Percentiles rank a stretch among this genome's conserved stretches.
Evolutionary conservation across 2,888 invertebrate species (phyloP).

Genomic region (Strigamia maritima): DNA sequence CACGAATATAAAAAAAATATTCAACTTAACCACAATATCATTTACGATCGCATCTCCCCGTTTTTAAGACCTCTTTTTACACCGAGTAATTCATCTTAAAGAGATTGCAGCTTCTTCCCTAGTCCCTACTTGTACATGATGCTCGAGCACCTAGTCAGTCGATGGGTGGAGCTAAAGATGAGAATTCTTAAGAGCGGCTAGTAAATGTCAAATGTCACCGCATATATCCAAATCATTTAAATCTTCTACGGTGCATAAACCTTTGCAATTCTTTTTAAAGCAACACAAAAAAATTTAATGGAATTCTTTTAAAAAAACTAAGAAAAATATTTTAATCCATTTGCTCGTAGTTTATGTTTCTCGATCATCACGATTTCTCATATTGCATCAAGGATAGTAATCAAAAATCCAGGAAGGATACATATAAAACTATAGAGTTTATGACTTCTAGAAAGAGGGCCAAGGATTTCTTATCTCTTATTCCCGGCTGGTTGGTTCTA

Average conservation of each 20-base stretch:
- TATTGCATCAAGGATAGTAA: conserved; percentile 7
- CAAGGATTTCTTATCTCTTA: conserved; percentile 28
- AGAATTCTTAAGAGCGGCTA: neutral
- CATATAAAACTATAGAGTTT: conserved; percentile 1
- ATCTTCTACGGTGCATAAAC: no score
- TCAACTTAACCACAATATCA: neutral
- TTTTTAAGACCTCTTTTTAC: neutral
- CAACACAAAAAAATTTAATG: no score
- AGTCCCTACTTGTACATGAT: neutral
- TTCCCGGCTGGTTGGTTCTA: conserved; percentile 12
- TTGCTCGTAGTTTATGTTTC: neutral
- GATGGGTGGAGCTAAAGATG: conserved; percentile 22
- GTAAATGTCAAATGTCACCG: conserved; percentile 28
- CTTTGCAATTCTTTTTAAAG: no score
- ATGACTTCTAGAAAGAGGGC: conserved; percentile 18
- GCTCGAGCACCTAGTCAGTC: conserved; percentile 1
- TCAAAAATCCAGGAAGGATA: conserved; percentile 27
- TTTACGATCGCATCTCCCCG: neutral
- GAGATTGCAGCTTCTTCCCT: conserved; percentile 11
- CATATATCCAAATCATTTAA: neutral
- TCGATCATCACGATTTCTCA: neutral
- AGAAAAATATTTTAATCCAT: neutral
- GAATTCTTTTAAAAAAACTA: neutral
- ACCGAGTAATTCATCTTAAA: neutral
- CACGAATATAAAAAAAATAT: neutral